Evolutionary conservation across 2,888 invertebrate genomes (phyloP).

Genomic region (Chloroclysta siterata): DNA sequence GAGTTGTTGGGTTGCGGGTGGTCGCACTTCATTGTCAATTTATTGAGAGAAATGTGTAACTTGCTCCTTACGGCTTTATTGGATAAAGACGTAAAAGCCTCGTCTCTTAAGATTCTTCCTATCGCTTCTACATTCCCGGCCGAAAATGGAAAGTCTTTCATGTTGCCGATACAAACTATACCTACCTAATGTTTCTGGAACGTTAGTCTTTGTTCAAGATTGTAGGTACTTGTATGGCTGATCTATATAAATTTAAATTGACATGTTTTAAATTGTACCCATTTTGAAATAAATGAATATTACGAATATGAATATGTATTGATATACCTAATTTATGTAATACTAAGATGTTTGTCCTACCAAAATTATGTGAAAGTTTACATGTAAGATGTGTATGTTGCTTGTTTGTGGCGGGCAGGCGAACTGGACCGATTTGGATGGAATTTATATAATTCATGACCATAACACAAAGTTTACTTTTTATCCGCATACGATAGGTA

Average conservation of each 20-base stretch:
- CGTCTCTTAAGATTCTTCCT: slow-evolving; percentile 1
- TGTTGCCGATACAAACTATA: slow-evolving; percentile 4
- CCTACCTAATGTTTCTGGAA: neutral
- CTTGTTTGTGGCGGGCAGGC: no score
- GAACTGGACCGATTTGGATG: no score
- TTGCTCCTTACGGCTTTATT: slow-evolving; percentile 10
- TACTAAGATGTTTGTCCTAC: no score
- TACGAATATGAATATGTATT: no score
- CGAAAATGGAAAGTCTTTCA: slow-evolving; percentile 13
- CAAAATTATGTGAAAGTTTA: no score
- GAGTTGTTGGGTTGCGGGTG: slow-evolving; percentile 30
- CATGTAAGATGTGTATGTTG: no score
- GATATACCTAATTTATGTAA: neutral
- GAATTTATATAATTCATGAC: no score
- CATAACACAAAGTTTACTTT: no score
- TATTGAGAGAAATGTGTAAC: slow-evolving; percentile 15
- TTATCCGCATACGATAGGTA: no score
- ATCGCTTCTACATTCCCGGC: slow-evolving; percentile 10
- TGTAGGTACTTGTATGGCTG: neutral
- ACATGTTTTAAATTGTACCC: no score
- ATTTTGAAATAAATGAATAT: no score
- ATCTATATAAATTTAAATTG: no score
- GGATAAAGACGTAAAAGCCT: slow-evolving; percentile 15
- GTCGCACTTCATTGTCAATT: slow-evolving; percentile 18
- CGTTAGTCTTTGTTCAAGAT: neutral